phyloP scores from a whole-genome alignment of 1,140 invertebrate genomes.

The Rhizoglyphus robini region DNA sequence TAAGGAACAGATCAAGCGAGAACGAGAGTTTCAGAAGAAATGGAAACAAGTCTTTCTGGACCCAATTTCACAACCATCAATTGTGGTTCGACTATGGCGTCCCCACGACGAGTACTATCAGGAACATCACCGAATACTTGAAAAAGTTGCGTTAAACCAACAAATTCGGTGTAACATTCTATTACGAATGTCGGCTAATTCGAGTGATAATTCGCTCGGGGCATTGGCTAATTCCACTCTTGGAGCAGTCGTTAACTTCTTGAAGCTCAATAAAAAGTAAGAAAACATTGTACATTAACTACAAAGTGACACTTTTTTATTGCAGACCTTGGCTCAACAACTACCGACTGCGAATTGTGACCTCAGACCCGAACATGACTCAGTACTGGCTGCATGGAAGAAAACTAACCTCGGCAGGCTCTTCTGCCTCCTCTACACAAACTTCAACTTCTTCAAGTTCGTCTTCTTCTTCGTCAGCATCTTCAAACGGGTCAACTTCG shows the following conservation, averaged over 20 bases:
- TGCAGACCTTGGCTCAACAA: background rate
- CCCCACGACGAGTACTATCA: background rate
- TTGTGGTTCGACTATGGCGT: background rate
- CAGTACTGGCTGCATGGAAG: slow-evolving; percentile 3
- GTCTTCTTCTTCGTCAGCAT: too few relatives aligned
- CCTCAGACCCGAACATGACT: slow-evolving; percentile 17
- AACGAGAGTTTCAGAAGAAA: background rate
- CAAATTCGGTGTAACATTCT: background rate
- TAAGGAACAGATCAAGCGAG: background rate
- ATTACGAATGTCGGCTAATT: background rate
- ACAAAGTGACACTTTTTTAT: background rate
- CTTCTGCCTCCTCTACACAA: too few relatives aligned
- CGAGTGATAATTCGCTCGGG: background rate
- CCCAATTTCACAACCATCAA: background rate
- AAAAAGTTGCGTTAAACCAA: background rate
- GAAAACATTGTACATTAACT: background rate
- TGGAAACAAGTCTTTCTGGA: background rate
- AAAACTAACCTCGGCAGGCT: background rate
- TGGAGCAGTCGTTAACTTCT: background rate
- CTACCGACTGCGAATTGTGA: slow-evolving; percentile 1
- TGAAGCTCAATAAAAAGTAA: background rate
- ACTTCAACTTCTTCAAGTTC: too few relatives aligned
- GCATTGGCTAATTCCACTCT: background rate
- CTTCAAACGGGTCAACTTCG: too few relatives aligned
- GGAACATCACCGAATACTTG: background rate